These are phyloP conservation scores for Callipepla californica DNA, from an alignment of 2,113 vertebrate genomes.

Conservation along the genomic window DNA sequence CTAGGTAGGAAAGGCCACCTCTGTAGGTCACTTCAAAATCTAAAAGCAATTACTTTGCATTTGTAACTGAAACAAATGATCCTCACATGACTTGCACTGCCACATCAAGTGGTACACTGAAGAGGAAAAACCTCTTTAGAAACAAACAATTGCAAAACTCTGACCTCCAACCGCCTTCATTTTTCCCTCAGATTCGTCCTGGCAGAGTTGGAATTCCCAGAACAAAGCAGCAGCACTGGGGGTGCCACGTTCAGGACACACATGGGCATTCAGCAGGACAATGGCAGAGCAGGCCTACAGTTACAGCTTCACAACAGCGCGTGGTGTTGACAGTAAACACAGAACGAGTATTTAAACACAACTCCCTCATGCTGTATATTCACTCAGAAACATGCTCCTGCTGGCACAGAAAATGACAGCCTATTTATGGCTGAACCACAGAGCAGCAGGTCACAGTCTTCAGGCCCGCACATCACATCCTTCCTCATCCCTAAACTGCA, in stretches of 20 bases:
- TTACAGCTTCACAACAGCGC: background rate
- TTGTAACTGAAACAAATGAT: background rate
- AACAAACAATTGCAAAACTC: background rate
- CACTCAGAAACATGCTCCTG: background rate
- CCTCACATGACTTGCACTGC: background rate
- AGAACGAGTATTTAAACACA: background rate
- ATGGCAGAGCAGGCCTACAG: background rate
- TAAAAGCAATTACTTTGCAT: background rate
- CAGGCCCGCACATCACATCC: background rate
- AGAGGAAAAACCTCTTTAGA: background rate
- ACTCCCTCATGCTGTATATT: background rate
- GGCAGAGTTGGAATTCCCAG: background rate
- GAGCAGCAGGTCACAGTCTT: background rate
- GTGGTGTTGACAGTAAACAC: background rate
- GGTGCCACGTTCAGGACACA: accelerated
- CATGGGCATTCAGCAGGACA: background rate
- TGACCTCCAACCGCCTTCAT: background rate
- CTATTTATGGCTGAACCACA: background rate
- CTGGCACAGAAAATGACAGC: background rate
- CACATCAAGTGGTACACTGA: background rate
- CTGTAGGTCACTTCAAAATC: background rate
- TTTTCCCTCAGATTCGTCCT: background rate
- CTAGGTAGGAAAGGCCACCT: background rate
- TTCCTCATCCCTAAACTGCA: background rate
- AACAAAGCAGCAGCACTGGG: background rate